Conservation (phyloP, 2,113 vertebrate genomes). For the Cavia porcellus region DNA sequence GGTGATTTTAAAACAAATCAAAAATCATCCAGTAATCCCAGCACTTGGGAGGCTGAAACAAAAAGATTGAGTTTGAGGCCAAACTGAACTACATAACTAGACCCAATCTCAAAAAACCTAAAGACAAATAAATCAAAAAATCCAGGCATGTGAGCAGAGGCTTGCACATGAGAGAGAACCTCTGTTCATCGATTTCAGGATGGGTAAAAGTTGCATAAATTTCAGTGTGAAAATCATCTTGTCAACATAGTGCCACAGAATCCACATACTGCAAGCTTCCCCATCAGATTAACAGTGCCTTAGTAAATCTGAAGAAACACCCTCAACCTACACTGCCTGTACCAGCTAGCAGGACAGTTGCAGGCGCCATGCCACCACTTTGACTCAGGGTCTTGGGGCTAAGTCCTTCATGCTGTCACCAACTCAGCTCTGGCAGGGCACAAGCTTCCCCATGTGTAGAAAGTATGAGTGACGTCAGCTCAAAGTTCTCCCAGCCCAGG, state of each 20-base stretch:
- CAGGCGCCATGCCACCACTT: accelerated
- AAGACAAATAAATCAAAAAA: background rate
- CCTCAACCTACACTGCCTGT: too few species aligned
- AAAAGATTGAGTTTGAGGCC: background rate
- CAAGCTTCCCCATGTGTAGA: background rate
- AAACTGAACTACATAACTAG: background rate
- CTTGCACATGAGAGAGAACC: background rate
- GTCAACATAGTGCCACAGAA: background rate
- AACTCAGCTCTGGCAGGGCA: accelerated
- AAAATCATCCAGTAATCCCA: background rate
- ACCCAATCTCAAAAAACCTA: background rate
- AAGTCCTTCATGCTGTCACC: background rate
- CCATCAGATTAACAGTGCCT: background rate
- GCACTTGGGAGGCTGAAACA: background rate
- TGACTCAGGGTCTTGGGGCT: background rate
- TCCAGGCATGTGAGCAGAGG: background rate
- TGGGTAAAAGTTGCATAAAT: background rate
- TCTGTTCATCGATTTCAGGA: background rate
- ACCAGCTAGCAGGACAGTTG: background rate
- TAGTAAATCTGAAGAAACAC: background rate
- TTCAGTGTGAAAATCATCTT: background rate
- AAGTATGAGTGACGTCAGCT: background rate
- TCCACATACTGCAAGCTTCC: background rate
- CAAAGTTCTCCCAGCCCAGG: background rate
- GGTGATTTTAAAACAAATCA: background rate